A percentile compares a stretch with the other conserved stretches of the same genome.
These are phyloP conservation scores for Coccyzus lansbergi DNA, from an alignment of 2,797 vertebrate genomes.

Conservation along the genomic window DNA sequence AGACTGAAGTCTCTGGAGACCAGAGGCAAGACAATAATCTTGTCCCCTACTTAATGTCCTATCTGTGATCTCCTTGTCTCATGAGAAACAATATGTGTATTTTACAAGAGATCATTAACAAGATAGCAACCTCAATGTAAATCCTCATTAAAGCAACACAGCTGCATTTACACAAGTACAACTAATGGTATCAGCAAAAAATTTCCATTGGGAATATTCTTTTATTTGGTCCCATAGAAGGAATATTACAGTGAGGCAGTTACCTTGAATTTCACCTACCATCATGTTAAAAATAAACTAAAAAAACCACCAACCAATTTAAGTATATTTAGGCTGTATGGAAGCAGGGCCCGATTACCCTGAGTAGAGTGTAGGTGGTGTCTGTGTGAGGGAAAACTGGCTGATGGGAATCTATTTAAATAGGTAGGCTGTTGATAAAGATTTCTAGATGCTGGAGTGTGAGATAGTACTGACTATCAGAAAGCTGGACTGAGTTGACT, in stretches of 20 bases:
- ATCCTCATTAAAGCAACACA: background rate
- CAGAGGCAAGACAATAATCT: background rate
- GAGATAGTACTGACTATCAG: background rate
- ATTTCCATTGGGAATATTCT: background rate
- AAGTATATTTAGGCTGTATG: background rate
- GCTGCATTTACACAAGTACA: background rate
- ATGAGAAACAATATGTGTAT: background rate
- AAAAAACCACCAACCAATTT: background rate
- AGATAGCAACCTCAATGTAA: background rate
- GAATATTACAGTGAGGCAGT: background rate
- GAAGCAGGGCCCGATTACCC: background rate
- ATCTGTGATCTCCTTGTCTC: background rate
- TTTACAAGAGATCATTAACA: background rate
- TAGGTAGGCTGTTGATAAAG: background rate
- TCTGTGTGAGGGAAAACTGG: accelerated
- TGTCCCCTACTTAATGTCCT: background rate
- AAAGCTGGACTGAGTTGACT: background rate
- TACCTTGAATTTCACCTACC: background rate
- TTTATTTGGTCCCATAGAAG: background rate
- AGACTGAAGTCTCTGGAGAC: background rate
- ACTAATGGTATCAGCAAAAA: background rate
- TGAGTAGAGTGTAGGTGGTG: background rate
- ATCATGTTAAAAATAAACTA: background rate
- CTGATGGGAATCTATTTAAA: background rate
- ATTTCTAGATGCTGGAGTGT: background rate